Evolutionary conservation across 2,797 vertebrate species (phyloP), one percentile per base, ranked within the genome.

Genomic region (Nyctalus aviator): DNA sequence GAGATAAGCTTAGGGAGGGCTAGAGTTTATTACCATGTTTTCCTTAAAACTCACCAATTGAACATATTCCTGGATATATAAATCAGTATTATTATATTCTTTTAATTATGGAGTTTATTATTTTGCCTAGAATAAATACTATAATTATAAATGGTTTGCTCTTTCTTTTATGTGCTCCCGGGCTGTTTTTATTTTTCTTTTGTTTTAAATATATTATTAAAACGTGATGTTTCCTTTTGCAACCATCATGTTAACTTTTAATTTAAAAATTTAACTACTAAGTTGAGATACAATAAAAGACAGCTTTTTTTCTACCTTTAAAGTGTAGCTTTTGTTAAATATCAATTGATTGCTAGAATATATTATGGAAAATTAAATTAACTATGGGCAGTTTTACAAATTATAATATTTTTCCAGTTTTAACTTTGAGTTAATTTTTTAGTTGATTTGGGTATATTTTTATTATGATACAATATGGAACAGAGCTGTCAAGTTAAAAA

Each of bases 331-430:
- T 46, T 83, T 72, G 27, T 88, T 73, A 77, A 87, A 55, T 46
- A 48, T 3, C 8, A 82, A 71, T 50, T 62, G 21, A 71, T 88
- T 77, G 27, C 13, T 50, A 73, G 23, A 92, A 57, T 66, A 78
- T 44, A 72, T 94, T 72, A 48, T 75, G 75, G 13, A 82, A 92
- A 93, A 77, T 73, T 75, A 90, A 77, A 81, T 57, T 84, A 95
- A 76, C 6, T 77, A 9, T n/a, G 4, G 8, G 6, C 8, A 50
- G 3, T 21, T 5, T 91, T 92, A 82, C 50, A 93, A 90, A 76
- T 48, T 84, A 76, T 20, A 71, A 50, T 27, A 32, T 8, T 64
- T 68, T 88, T 76, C 68, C 66, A 69, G 4, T 72, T 91, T 88
- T 90, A 89, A 69, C 12, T 81, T 85, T 20, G 15, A 64, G 23